Base-by-base conservation (phyloP, 2,797 vertebrate genomes). In the Rhincodon typus region DNA sequence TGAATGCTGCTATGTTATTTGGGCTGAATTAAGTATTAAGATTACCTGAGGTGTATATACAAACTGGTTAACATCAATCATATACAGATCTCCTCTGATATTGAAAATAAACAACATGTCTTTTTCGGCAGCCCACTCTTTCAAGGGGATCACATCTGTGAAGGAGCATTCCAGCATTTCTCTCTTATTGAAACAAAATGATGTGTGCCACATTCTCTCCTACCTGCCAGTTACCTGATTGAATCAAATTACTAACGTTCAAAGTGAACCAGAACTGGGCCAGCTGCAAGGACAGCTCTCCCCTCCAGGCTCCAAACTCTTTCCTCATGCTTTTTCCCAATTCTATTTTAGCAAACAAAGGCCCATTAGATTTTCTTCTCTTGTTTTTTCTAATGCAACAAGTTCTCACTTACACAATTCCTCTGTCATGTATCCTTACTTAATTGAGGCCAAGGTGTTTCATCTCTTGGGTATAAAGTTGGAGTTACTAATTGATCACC, bases 51-150 rank as follows among this genome's bases (percentile, higher is more conserved):
- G 34, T 93, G 62, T 42, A 38, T 69, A 42, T 66, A 69, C 90
- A 93, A 93, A 69, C 42, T 67, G 62, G 62, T 67, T 93, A 69
- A 93, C 62, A 93, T 67, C 90, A 69, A 69, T 93, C 62, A 42
- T 6, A 25, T 38, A 0, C 7, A 42, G n/a, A 69, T 69, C 62
- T 23, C 0, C 62, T 88, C 25, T 88, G 86, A 34, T 30, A 88
- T 57, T 10, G 57, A 42, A 69, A 93, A 66, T 67, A 69, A 42
- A 93, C 90, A 93, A 93, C 19, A 3, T 93, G 62, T 42, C 62
- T 23, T 38, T 0, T 15, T 42, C 69, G 62, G 23, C n/a, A 93
- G 62, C 66, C 38, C n/a, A 8, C 34, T 91, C 30, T 69, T 69
- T 69, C n/a, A 93, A 69, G 90, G 90, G 8, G n/a, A 69, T 69